Evolutionary conservation across 1,140 invertebrate genomes (phyloP).

Genomic region (Brachionus angularis): DNA sequence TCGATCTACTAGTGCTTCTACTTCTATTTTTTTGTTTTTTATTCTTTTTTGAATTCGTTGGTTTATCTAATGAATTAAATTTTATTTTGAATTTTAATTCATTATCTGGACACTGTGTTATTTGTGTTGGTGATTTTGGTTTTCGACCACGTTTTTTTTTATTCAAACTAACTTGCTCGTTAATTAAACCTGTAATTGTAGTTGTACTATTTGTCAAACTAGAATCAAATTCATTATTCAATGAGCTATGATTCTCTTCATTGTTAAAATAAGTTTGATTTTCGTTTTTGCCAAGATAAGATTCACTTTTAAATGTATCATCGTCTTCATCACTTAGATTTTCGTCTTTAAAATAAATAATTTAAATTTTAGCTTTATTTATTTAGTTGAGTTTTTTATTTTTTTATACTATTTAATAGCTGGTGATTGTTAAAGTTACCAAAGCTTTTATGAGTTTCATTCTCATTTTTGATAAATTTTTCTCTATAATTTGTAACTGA

Average conservation of each 20-base stretch:
- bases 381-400: too few relatives aligned
- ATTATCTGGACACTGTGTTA: background rate
- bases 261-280: too few relatives aligned
- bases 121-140: background rate
- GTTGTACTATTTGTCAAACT: background rate
- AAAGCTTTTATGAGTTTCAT: too few relatives aligned
- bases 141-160: background rate
- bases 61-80: too few relatives aligned
- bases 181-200: background rate
- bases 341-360: background rate
- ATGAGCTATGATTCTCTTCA: background rate
- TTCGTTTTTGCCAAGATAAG: background rate
- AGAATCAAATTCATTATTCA: background rate
- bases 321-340: background rate
- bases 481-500: too few relatives aligned
- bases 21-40: too few relatives aligned
- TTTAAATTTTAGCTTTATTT: too few relatives aligned
- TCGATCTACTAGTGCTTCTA: too few relatives aligned
- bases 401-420: too few relatives aligned
- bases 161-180: constrained; percentile 2
- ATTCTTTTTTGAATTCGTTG: too few relatives aligned
- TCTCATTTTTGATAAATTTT: too few relatives aligned
- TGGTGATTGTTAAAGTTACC: too few relatives aligned
- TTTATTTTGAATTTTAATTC: constrained; percentile 27
- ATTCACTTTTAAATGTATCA: background rate